These are phyloP conservation scores for Rattus norvegicus DNA, from an alignment of 2,113 vertebrate genomes.

Conservation along the genomic window GRCr8 NC_086019.1:47792501-47793000, in stretches of 20 bases:
- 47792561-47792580: too few species aligned
- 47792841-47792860: not conserved
- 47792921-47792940: conserved; percentile 12
- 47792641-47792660: not conserved
- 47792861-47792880: not conserved
- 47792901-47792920: not conserved
- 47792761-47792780: not conserved
- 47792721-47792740: not conserved
- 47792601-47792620: not conserved
- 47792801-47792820: not conserved
- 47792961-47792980: not conserved
- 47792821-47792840: not conserved
- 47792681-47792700: not conserved
- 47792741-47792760: not conserved
- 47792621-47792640: not conserved
- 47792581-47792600: not conserved
- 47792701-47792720: not conserved
- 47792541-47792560: too few species aligned
- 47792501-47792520: not conserved
- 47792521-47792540: too few species aligned
- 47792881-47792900: not conserved
- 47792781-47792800: not conserved
- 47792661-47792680: not conserved
- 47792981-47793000: not conserved
- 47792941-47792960: not conserved